phyloP scores from a whole-genome alignment of 2,113 vertebrate genomes.

The Zosterops hypoxanthus region DNA sequence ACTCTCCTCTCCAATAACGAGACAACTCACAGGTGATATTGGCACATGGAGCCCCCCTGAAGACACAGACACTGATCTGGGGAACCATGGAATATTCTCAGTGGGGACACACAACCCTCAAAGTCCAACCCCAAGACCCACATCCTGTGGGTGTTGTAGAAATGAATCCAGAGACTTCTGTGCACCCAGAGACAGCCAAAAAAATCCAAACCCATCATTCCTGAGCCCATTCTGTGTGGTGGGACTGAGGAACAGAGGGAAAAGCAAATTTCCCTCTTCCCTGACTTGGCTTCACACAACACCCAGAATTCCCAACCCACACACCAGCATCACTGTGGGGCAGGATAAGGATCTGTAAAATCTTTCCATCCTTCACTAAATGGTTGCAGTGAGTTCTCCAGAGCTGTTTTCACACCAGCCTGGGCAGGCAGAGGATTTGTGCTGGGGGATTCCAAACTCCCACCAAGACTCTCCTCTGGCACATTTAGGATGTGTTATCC shows the following conservation, averaged over 20 bases:
- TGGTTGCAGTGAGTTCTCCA: neutral
- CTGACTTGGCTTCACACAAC: too few relatives aligned
- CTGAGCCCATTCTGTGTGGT: too few relatives aligned
- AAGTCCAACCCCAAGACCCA: neutral
- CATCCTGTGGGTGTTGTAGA: fast-evolving
- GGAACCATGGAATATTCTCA: neutral
- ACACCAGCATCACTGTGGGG: fast-evolving
- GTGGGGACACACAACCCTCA: neutral
- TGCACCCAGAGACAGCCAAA: neutral
- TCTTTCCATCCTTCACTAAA: neutral
- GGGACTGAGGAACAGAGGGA: neutral
- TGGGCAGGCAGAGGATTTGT: neutral
- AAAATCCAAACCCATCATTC: neutral
- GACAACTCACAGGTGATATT: neutral
- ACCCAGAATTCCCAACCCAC: neutral
- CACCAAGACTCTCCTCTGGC: neutral
- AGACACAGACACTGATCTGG: neutral
- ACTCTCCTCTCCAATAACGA: neutral
- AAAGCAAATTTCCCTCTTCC: neutral
- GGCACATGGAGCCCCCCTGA: neutral
- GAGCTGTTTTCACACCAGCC: neutral
- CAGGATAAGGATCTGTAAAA: neutral
- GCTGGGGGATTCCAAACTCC: neutral
- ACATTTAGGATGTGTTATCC: fast-evolving
- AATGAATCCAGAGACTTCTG: neutral